Base-by-base conservation (phyloP, 1,140 invertebrate species). In the Zaprionus tsacasi region DNA sequence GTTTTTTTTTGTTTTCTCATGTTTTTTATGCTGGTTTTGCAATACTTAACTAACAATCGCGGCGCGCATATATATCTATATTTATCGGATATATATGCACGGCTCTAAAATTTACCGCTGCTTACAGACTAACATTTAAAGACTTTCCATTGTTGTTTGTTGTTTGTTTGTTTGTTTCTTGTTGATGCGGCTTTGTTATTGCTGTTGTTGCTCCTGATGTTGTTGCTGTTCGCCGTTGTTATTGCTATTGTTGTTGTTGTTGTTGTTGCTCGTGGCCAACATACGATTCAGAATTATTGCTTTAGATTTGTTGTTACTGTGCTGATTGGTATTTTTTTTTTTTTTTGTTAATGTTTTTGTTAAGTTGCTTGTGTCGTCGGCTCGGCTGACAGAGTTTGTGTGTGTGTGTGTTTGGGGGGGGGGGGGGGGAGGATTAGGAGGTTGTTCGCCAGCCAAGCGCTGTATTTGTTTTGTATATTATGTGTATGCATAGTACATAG, bases 61-160 rank as follows among this genome's bases (percentile, higher is more conserved):
- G 77, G 67, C 76, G 76, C 68, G 68, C 79, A 57, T 78, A 76
- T 63, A 77, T 63, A 48, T 15, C 60, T 55, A 77, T 63, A 48
- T 15, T 60, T 55, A 78, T 21, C 13, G 36, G n/a, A 70, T 55
- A 58, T 77, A 82, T 73, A 81, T 87, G 76, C 83, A 88, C 80
- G 77, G 60, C 69, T 71, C 76, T 88, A 88, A 77, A 45, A 55
- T 72, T 88, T 73, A 87, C 72, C 77, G 78, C 77, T 88, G 66
- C 79, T 87, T 87, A 89, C 35, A 78, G 61, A 89, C 83, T 88
- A 88, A 88, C 83, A 88, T 89, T 72, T 89, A 88, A 70, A 88
- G 85, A 83, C 78, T 73, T 82, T 77, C 67, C 76, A 80, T 86
- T 82, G 65, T 64, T 78, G 69, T 77, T 83, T 1, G 1, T 21